phyloP scores from a whole-genome alignment of 2,113 vertebrate genomes.

The Coptodon rendalli region DNA sequence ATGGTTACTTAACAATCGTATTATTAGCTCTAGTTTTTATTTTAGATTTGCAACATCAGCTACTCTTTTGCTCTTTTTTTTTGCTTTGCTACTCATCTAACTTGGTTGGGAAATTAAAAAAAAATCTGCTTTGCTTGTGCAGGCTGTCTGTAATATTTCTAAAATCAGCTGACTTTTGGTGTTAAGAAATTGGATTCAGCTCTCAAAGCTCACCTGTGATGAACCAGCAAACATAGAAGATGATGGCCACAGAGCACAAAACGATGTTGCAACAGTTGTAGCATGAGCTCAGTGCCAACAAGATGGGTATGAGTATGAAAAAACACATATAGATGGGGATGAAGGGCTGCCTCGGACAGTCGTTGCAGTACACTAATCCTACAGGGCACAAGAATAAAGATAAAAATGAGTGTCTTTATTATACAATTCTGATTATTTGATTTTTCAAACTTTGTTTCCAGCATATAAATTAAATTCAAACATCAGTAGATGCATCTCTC shows the following conservation, averaged over 20 bases:
- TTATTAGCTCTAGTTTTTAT: not conserved
- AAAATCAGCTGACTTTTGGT: not conserved
- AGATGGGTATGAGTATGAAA: not conserved
- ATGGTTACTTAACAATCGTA: not conserved
- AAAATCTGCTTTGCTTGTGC: not conserved
- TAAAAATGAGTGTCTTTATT: not conserved
- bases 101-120: accelerated
- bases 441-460: not conserved
- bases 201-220: constrained; percentile 59
- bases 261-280: not conserved
- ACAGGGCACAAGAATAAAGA: not conserved
- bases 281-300: not conserved
- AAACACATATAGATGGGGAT: not conserved
- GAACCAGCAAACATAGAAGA: constrained; percentile 60
- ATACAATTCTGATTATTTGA: not conserved
- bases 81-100: not conserved
- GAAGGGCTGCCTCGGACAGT: not conserved
- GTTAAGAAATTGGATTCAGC: not conserved
- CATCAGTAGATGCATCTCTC: not conserved
- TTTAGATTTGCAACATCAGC: not conserved
- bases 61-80: not conserved
- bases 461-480: not conserved
- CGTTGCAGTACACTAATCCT: not conserved
- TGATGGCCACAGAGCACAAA: not conserved
- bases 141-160: not conserved